Base-by-base conservation (phyloP, 1,140 invertebrate genomes). In the Apis dorsata region DNA sequence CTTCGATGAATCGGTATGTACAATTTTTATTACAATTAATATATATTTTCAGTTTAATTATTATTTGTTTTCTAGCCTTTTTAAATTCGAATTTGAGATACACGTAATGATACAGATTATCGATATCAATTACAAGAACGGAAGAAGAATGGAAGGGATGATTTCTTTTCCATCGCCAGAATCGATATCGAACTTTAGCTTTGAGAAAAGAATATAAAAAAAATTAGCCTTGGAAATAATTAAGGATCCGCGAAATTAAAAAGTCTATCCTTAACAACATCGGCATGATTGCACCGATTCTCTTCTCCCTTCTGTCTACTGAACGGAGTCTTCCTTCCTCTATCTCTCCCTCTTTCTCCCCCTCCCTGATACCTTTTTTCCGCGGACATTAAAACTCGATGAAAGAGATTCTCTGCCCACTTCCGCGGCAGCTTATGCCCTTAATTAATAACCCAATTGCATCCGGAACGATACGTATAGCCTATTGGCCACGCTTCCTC, bases 191-290 rank as follows among this genome's bases (percentile, higher is more conserved):
- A 75, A 21, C 79, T 28, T 65, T 28, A 78, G 74, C 82, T 88
- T 88, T 0, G 34, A 34, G 2, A 34, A 34, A 34, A 3, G 34
- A 3, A 34, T 34, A 34, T 34, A 2, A 34, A 3, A 3, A 34
- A 34, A 34, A 90, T 85, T 90, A 84, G 80, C 82, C 59, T 15
- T 60, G 86, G 75, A 84, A 88, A 88, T 91, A 90, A 89, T 89
- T 90, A 91, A 88, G 78, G 88, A 88, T 86, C 88, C 85, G 75
- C 78, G 82, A 91, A 91, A 91, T 91, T 90, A 90, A 89, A 44
- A 90, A 90, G 86, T 90, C 86, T 90, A 90, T 91, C 68, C 80
- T 77, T 68, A 57, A 65, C 77, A 72, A 77, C 70, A 75, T 80
- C 84, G 53, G 57, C 81, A 51, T 75, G 55, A 69, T 87, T 66